These are phyloP conservation scores for Anguilla pacifica DNA, from an alignment of 2,797 vertebrate genomes.

Conservation along the genomic window DNA sequence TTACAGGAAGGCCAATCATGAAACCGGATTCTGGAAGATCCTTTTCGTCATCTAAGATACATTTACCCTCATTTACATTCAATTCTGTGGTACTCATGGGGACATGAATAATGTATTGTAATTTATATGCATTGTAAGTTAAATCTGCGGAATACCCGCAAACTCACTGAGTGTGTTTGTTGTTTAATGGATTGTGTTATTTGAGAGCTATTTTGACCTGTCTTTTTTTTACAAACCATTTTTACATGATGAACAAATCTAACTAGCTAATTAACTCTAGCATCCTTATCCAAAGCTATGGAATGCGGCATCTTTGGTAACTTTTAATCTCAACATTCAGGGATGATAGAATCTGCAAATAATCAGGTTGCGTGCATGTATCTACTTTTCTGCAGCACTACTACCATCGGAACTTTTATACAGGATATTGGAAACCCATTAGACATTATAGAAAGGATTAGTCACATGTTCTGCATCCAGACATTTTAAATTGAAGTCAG, in stretches of 20 bases:
- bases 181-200: no score
- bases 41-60: no score
- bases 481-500: constrained; percentile 40
- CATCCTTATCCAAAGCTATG: constrained; percentile 33
- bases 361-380: background rate
- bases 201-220: background rate
- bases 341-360: background rate
- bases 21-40: no score
- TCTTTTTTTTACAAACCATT: background rate
- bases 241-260: no score
- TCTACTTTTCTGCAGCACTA: background rate
- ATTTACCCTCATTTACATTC: no score
- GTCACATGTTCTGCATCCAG: constrained; percentile 23
- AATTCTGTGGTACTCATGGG: no score
- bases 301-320: background rate
- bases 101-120: no score
- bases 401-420: background rate
- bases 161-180: no score
- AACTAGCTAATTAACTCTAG: background rate
- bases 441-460: constrained; percentile 32
- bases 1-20: background rate
- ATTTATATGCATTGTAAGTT: no score
- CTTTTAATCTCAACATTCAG: background rate
- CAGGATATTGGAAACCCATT: background rate
- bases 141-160: no score